Evolutionary conservation across 2,113 vertebrate species (phyloP), one percentile per base, ranked within the genome.

Genomic region (Nycticorax nycticorax): DNA sequence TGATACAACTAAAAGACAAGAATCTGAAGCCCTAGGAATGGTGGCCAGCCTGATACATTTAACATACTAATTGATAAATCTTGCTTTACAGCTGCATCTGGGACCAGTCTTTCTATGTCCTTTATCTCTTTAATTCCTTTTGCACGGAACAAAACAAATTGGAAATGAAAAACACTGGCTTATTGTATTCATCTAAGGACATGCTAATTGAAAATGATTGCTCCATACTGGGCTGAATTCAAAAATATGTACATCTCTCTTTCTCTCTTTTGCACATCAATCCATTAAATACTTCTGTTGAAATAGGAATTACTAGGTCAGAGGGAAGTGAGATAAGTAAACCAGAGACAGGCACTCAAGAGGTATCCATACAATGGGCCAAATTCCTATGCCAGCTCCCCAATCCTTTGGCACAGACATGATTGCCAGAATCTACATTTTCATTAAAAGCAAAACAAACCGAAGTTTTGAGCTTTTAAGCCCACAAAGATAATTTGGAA

Each of bases 41-140:
- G 91, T 91, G 91, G 63, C 79, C 89, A 93, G 88, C 45, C 82
- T 93, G 77, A 63, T 93, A 73, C 52, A 94, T 92, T 74, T 94
- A 78, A 88, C 35, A 28, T 75, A 48, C 48, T 85, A 78, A 69
- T 57, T 95, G 91, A 92, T 92, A 97, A 95, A 81, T 95, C 88
- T 92, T 93, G 77, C 75, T 96, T 95, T 96, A 87, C 60, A 78
- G 56, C 87, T 91, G 77, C 93, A 97, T 97, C 88, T 97, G 94
- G 94, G 94, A 94, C 69, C 45, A 63, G 82, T 89, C 93, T 89
- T 95, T 89, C 28, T 85, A 50, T 57, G 89, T 88, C 71, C 95
- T 98, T 98, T 98, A 98, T 97, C 96, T 96, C 67, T 94, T 85
- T 94, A 96, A 95, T 96, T 96, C 85, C 28, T 93, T 95, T 84